phyloP scores from a whole-genome alignment of 2,113 vertebrate species.

The Porphyrio hochstetteri region DNA sequence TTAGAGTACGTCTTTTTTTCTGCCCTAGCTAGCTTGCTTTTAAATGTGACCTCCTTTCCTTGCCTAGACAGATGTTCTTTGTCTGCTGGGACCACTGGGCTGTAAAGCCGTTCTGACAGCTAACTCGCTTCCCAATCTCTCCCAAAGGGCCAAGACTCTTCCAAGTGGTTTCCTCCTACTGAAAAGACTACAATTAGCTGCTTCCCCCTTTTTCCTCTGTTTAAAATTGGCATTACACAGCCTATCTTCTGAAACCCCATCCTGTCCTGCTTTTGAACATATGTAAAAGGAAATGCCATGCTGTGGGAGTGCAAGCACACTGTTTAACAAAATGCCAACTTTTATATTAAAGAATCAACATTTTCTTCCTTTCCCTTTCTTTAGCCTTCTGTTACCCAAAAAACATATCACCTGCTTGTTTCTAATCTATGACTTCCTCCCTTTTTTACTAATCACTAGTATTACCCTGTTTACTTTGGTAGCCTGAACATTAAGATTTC shows the following conservation, averaged over 20 bases:
- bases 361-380: slow-evolving; percentile 3
- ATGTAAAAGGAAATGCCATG: not conserved
- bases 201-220: slow-evolving; percentile 12
- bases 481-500: not conserved
- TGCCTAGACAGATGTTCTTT: slow-evolving; percentile 39
- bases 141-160: slow-evolving; percentile 14
- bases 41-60: slow-evolving; percentile 50
- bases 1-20: slow-evolving; percentile 26
- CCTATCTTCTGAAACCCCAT: not conserved
- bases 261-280: not conserved
- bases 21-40: slow-evolving; percentile 12
- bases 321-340: not conserved
- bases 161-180: slow-evolving; percentile 20
- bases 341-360: not conserved
- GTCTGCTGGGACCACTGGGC: not conserved
- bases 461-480: not conserved
- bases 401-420: not conserved
- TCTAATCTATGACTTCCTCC: not conserved
- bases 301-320: not conserved
- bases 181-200: slow-evolving; percentile 50
- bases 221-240: not conserved
- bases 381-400: not conserved
- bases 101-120: slow-evolving; percentile 16
- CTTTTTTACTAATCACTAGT: not conserved
- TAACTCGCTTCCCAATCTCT: not conserved